These are phyloP conservation scores for Neosilurus hyrtlii DNA, from an alignment of 2,797 vertebrate species.

Conservation along the genomic window DNA sequence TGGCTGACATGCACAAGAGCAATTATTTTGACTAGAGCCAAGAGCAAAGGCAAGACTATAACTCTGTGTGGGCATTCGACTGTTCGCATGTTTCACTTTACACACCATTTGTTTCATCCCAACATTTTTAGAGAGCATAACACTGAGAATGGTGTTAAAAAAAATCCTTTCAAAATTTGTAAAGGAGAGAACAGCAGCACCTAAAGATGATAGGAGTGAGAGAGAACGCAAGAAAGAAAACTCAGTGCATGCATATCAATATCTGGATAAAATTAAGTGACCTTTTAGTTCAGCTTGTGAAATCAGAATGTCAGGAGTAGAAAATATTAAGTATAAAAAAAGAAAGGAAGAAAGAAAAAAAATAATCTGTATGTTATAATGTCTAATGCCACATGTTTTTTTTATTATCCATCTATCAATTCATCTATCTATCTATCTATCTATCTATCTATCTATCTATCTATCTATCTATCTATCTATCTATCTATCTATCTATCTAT, in stretches of 20 bases:
- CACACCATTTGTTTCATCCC: constrained; percentile 68
- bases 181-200: constrained; percentile 55
- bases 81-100: constrained; percentile 58
- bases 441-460: background rate
- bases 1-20: constrained; percentile 61
- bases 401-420: no score
- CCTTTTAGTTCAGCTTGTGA: background rate
- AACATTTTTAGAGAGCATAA: constrained; percentile 61
- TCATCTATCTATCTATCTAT: no score
- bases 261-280: background rate
- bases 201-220: constrained; percentile 32
- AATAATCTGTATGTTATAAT: background rate
- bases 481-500: background rate
- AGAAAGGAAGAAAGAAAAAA: background rate
- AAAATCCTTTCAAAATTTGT: constrained; percentile 63
- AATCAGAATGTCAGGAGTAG: background rate
- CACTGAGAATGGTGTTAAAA: constrained; percentile 63
- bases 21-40: constrained; percentile 50
- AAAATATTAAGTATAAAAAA: background rate
- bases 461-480: background rate
- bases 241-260: background rate
- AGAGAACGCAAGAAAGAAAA: background rate
- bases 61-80: constrained; percentile 59
- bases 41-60: constrained; percentile 57
- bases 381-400: background rate